Conservation (phyloP, 2,797 vertebrate species). For the Microcaecilia unicolor region DNA sequence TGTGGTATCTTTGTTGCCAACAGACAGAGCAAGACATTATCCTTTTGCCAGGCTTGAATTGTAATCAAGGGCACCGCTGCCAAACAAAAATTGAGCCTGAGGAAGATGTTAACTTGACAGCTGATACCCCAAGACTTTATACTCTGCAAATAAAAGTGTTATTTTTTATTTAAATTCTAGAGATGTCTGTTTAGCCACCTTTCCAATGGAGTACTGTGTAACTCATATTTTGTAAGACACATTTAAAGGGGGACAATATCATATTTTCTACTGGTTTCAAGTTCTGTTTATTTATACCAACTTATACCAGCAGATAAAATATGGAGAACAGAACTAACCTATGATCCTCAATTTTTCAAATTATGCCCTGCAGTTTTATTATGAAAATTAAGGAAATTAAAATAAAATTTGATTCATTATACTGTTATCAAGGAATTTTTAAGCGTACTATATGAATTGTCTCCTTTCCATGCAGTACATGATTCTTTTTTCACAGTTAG, state of each 20-base stretch:
- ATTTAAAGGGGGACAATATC: conserved; percentile 44
- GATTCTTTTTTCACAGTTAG: conserved; percentile 64
- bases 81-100: conserved; percentile 55
- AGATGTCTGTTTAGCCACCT: conserved; percentile 65
- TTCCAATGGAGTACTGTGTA: conserved; percentile 67
- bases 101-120: too few species aligned
- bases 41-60: conserved; percentile 43
- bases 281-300: conserved; percentile 74
- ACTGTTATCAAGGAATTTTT: conserved; percentile 48
- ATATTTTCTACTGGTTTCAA: conserved; percentile 64
- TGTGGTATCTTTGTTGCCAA: conserved; percentile 51
- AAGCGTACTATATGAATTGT: conserved; percentile 54
- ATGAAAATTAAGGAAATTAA: conserved; percentile 31
- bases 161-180: conserved; percentile 73
- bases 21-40: conserved; percentile 39
- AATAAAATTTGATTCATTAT: conserved; percentile 30
- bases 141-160: conserved; percentile 69
- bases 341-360: conserved; percentile 66
- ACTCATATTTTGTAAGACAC: conserved; percentile 68
- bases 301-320: conserved; percentile 74
- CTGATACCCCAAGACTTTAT: conserved; percentile 68
- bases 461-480: conserved; percentile 57
- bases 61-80: conserved; percentile 58
- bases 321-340: conserved; percentile 67
- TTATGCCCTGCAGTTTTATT: conserved; percentile 54